A percentile compares a stretch with the other conserved stretches of the same genome.
These are phyloP conservation scores for Escarpia spicata DNA, from an alignment of 2,888 invertebrate species.

Conservation along the genomic window DNA sequence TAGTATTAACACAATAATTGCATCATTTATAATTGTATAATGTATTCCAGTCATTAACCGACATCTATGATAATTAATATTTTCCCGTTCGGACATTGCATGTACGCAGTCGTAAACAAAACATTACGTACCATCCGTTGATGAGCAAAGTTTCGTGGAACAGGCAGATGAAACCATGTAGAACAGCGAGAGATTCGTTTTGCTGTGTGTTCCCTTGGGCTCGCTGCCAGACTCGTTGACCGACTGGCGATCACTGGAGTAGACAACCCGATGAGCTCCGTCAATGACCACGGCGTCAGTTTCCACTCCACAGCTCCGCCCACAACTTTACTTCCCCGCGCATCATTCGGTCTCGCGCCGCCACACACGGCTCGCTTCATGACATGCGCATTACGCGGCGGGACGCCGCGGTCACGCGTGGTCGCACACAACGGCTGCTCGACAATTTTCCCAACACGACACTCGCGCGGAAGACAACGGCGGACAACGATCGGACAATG, in stretches of 20 bases:
- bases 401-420: not conserved
- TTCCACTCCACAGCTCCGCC: not conserved
- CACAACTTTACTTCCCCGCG: not conserved
- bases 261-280: not conserved
- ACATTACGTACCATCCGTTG: not conserved
- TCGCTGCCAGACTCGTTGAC: slow-evolving; percentile 16
- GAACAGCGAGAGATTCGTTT: not conserved
- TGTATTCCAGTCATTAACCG: no score
- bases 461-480: slow-evolving; percentile 3
- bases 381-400: not conserved
- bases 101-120: no score
- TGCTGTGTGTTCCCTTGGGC: not conserved
- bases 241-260: not conserved
- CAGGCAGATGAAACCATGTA: not conserved
- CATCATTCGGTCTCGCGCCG: not conserved
- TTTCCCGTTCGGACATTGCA: no score
- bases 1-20: no score
- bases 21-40: no score
- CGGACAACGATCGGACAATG: not conserved
- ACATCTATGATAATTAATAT: no score
- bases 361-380: not conserved
- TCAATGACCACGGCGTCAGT: slow-evolving; percentile 10
- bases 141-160: not conserved
- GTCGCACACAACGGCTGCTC: not conserved
- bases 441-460: slow-evolving; percentile 12